A percentile compares a stretch with the other conserved stretches of the same genome.
phyloP scores from a whole-genome alignment of 2,888 invertebrate genomes.

The Nymphalis polychloros region DNA sequence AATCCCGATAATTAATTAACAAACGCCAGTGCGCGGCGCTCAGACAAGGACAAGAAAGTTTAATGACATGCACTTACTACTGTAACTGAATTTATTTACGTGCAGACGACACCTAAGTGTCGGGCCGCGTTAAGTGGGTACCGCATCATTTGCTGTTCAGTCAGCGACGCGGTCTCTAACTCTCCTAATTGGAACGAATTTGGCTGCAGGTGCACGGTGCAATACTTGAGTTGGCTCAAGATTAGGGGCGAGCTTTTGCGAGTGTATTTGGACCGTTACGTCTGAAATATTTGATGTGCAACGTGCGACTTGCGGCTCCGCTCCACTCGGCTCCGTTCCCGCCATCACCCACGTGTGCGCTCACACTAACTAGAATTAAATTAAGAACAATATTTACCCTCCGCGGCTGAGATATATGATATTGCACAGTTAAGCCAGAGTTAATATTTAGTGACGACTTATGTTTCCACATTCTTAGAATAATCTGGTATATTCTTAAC shows the following conservation, averaged over 20 bases:
- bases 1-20: constrained; percentile 69
- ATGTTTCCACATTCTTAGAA: constrained; percentile 59
- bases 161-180: constrained; percentile 77
- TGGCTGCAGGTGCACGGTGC: constrained; percentile 82
- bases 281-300: constrained; percentile 78
- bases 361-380: constrained; percentile 74
- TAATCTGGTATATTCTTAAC: constrained; percentile 19
- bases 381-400: constrained; percentile 81
- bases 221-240: constrained; percentile 79
- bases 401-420: constrained; percentile 73
- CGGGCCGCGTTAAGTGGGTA: constrained; percentile 73
- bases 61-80: constrained; percentile 73
- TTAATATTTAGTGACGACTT: constrained; percentile 73
- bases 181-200: constrained; percentile 81
- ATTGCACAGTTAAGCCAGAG: constrained; percentile 73
- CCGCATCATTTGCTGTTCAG: constrained; percentile 81
- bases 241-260: constrained; percentile 77
- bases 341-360: constrained; percentile 64
- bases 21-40: constrained; percentile 57
- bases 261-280: constrained; percentile 70
- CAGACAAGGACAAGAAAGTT: constrained; percentile 72
- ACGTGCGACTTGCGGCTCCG: constrained; percentile 70
- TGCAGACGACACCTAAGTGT: constrained; percentile 75
- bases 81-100: constrained; percentile 76
- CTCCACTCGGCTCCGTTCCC: constrained; percentile 46